Base-by-base conservation (phyloP, 2,113 vertebrate species). In the Lutjanus erythropterus region DNA sequence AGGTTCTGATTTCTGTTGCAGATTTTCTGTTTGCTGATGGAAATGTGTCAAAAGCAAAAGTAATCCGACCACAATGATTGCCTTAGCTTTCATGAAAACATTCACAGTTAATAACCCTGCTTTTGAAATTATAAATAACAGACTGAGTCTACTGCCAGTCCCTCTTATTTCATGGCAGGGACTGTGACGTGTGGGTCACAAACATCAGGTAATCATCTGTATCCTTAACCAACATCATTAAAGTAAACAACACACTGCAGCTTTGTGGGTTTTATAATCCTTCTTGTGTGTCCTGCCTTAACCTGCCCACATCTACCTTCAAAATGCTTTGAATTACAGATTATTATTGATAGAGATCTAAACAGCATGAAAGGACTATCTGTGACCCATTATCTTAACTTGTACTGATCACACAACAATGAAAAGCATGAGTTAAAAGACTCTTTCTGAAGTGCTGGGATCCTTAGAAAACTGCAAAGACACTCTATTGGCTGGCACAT, bases 1-100 rank as follows among this genome's bases (percentile, higher is more conserved):
- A 81, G 78, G 58, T 82, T 79, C n/a, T 50, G 71, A 85, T 90
- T 91, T 75, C 60, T 12, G 1, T 16, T 14, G 79, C 71, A 75
- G 31, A 76, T 84, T 86, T 83, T 56, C 55, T 70, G 67, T 83
- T 69, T 80, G 50, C 56, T 31, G 76, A 80, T 83, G 73, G 59
- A 71, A 80, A 80, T 1, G 33, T 75, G 69, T 81, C 44, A 67
- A 70, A 86, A 78, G 71, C 66, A 66, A 31, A 77, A 64, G 49
- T 71, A 84, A 83, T 88, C 70, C 27, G 8, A 80, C 78, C 27
- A 66, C 71, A 85, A 70, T 78, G 44, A 74, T 31, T 58, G 66
- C 55, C 31, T 52, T 11, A 15, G 78, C 71, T 80, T 76, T 84
- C 49, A 72, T 50, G 41, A 71, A 74, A 71, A 67, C 60, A 75